Percentiles rank a stretch among this genome's conserved stretches.
phyloP scores from a whole-genome alignment of 2,113 vertebrate species.

The Coturnix japonica region DNA sequence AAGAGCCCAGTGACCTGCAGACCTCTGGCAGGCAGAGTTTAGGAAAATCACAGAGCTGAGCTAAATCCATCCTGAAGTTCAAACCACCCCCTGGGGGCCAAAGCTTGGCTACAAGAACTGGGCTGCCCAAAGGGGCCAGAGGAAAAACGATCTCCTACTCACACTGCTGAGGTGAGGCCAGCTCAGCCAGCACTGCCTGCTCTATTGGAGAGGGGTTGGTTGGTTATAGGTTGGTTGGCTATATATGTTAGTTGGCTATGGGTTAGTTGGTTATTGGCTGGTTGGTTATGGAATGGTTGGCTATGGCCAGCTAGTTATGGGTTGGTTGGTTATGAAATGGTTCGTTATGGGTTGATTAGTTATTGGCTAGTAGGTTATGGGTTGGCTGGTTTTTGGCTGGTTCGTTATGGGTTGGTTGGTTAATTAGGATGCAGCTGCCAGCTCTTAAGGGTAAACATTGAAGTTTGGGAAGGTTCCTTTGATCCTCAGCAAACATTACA shows the following conservation, averaged over 20 bases:
- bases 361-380: neutral
- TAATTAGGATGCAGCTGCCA: neutral
- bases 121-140: neutral
- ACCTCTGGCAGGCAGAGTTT: slow-evolving; percentile 19
- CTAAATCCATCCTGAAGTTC: slow-evolving; percentile 56
- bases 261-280: neutral
- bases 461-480: slow-evolving; percentile 23
- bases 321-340: neutral
- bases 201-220: neutral
- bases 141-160: neutral
- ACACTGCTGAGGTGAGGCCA: neutral
- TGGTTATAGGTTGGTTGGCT: neutral
- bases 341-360: no score
- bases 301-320: no score
- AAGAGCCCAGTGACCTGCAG: neutral
- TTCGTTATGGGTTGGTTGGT: neutral
- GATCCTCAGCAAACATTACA: slow-evolving; percentile 20
- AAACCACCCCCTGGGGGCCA: neutral
- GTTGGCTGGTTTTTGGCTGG: neutral
- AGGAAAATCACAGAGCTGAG: neutral
- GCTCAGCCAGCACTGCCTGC: neutral
- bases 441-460: neutral
- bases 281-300: neutral
- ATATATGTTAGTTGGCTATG: neutral
- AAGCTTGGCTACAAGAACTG: neutral